Conservation (phyloP, 2,888 invertebrate species). For the Xestobium rufovillosum region DNA sequence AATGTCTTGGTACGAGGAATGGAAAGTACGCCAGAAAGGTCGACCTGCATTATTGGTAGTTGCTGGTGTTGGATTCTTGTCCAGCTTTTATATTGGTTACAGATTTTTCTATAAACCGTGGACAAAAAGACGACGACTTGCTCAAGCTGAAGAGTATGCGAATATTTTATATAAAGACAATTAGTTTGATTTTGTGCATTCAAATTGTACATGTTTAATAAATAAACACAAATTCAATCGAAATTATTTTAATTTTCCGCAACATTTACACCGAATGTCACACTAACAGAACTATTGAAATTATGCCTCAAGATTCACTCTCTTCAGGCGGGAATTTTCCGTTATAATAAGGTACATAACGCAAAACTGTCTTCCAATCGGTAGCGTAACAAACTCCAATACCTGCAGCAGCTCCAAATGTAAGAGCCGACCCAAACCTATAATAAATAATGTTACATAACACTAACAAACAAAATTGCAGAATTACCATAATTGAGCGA, state of each 20-base stretch:
- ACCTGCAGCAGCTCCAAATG: slow-evolving; percentile 61
- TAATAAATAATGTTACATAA: slow-evolving; percentile 29
- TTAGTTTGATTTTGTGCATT: neutral
- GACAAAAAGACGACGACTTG: slow-evolving; percentile 13
- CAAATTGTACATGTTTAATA: too few species aligned
- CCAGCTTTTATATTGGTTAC: slow-evolving; percentile 22
- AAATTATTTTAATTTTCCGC: too few species aligned
- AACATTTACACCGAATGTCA: too few species aligned
- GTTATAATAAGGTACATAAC: slow-evolving; percentile 68
- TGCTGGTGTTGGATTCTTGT: slow-evolving; percentile 24
- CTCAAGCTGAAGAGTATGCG: slow-evolving; percentile 20
- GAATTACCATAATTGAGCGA: slow-evolving; percentile 45
- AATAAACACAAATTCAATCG: too few species aligned
- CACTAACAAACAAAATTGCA: slow-evolving; percentile 17
- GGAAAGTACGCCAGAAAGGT: slow-evolving; percentile 24
- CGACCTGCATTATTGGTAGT: slow-evolving; percentile 26
- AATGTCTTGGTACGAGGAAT: slow-evolving; percentile 21
- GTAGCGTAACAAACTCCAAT: slow-evolving; percentile 60
- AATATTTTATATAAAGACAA: slow-evolving; percentile 3
- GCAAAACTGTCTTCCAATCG: slow-evolving; percentile 69
- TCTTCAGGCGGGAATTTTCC: slow-evolving; percentile 57
- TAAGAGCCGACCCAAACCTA: slow-evolving; percentile 52
- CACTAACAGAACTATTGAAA: too few species aligned
- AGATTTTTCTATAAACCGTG: slow-evolving; percentile 26
- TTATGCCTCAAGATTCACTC: too few species aligned